Base-by-base conservation (phyloP, 2,888 invertebrate genomes). In the Archips xylosteana region DNA sequence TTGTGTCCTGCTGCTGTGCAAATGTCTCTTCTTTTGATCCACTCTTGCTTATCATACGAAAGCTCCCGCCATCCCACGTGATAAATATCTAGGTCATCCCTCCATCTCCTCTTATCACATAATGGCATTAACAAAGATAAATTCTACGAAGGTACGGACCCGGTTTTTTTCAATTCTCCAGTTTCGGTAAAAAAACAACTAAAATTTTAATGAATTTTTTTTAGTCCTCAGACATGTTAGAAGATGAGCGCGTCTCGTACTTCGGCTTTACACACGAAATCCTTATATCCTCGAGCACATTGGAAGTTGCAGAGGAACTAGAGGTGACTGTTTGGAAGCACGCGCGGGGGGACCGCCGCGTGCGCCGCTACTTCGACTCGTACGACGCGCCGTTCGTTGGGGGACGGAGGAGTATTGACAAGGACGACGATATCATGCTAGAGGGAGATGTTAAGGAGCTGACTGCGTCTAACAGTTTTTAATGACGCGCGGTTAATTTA, bases 351-450 rank as follows among this genome's bases (percentile, higher is more conserved):
- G 91, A 92, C 47, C 84, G 91, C 0, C 80, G 80, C 15, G 89
- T 92, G 57, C 82, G 87, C 10, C 82, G 92, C 3, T 92, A 92
- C 78, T 92, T 86, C 77, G 87, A 91, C 13, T 76, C 77, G 1
- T 92, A 87, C 68, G 88, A 90, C 15, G 87, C 91, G 4, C 89
- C 92, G 0, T 92, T 91, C 69, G 74, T 83, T 0, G 86, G 80
- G 15, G 75, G 76, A 6, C 75, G 65, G 3, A 59, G 75, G 63
- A 66, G 71, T 34, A 76, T 71, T 32, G 42, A 39, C 12, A 23
- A 23, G 6, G 65, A 60, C 36, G 45, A n/a, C 8, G 64, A 60
- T 69, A 60, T 60, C 6, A 60, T 36, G 60, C 36, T 60, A n/a
- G 57, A 57, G 4, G 57, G 32, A 8, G 57, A 32, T 32, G 32